phyloP scores from a whole-genome alignment of 2,888 invertebrate species.

The Melitaea athalia region DNA sequence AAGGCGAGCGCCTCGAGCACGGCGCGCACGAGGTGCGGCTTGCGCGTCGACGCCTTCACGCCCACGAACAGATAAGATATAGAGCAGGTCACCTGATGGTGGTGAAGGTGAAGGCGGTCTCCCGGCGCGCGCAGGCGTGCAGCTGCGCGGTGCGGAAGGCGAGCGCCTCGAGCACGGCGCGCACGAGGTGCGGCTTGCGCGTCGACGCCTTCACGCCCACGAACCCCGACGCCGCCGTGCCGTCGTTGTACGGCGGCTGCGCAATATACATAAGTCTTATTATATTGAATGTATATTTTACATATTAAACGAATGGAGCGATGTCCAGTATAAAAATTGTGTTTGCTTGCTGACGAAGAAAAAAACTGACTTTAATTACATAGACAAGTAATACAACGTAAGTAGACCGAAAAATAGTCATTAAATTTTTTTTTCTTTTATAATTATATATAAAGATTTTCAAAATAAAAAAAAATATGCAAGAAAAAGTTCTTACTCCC shows the following conservation, averaged over 20 bases:
- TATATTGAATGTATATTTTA: no score
- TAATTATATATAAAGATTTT: not conserved
- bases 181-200: conserved; percentile 88
- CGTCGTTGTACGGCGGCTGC: conserved; percentile 95
- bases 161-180: conserved; percentile 93
- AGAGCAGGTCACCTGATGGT: conserved; percentile 80
- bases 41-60: no score
- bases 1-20: no score
- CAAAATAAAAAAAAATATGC: not conserved
- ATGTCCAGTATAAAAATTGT: no score
- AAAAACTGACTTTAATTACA: no score
- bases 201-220: conserved; percentile 89
- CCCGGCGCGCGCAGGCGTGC: conserved; percentile 86
- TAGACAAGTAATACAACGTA: no score
- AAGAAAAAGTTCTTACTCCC: conserved; percentile 81
- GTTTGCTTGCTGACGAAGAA: no score
- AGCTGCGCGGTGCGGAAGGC: conserved; percentile 91
- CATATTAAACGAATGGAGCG: no score
- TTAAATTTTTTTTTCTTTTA: no score
- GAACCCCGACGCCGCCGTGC: conserved; percentile 91
- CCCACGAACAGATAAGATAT: no score
- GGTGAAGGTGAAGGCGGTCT: conserved; percentile 83
- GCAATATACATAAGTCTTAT: conserved; percentile 19
- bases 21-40: no score
- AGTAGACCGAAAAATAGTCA: no score